These are phyloP conservation scores for Troides oblongomaculatus DNA, from an alignment of 2,888 invertebrate species.

Conservation along the genomic window DNA sequence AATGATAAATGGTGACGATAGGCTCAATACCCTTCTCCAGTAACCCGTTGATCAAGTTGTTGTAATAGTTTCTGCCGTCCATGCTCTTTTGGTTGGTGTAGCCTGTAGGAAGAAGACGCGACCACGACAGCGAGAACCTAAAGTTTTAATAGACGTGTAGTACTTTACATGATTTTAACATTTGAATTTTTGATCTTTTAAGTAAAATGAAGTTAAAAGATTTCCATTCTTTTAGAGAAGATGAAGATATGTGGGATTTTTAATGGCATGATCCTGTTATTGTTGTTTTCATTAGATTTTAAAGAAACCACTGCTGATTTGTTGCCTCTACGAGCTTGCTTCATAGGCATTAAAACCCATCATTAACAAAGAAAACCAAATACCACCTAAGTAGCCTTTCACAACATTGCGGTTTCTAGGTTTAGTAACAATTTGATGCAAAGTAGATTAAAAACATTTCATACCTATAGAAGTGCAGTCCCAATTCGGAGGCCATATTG, in stretches of 20 bases:
- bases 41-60: slow-evolving; percentile 83
- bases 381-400: background rate
- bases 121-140: slow-evolving; percentile 84
- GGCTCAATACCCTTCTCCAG: slow-evolving; percentile 80
- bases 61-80: slow-evolving; percentile 84
- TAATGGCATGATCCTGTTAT: no score
- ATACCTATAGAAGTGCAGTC: slow-evolving; percentile 32
- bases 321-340: background rate
- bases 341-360: no score
- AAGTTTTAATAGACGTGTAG: background rate
- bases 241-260: no score
- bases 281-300: no score
- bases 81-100: slow-evolving; percentile 78
- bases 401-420: no score
- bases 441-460: background rate
- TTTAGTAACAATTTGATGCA: no score
- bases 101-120: slow-evolving; percentile 83
- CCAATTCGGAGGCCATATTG: slow-evolving; percentile 27
- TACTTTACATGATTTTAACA: no score
- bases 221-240: no score
- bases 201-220: background rate
- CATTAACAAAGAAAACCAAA: background rate
- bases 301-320: no score
- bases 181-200: background rate
- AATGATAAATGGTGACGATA: slow-evolving; percentile 80